Percentiles rank a stretch among this genome's conserved stretches.
These are phyloP conservation scores for Atractosteus spatula DNA, from an alignment of 2,113 vertebrate genomes.

Conservation along the genomic window DNA sequence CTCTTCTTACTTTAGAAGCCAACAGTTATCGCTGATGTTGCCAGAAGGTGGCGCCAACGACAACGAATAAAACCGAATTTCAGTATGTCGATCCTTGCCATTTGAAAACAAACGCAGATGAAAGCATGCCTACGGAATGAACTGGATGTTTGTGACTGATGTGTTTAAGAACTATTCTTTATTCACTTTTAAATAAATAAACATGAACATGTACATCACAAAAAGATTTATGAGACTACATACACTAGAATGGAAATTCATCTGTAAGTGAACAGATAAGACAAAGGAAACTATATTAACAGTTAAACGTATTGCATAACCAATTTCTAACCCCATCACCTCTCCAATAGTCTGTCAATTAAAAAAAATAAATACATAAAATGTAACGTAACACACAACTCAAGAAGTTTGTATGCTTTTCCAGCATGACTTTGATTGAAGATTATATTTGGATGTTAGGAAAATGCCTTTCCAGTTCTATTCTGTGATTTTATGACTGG, in stretches of 20 bases:
- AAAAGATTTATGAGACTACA: constrained; percentile 38
- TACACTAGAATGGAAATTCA: constrained; percentile 39
- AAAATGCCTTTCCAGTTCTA: constrained; percentile 9
- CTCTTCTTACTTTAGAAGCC: too few species aligned
- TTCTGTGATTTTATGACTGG: constrained; percentile 20
- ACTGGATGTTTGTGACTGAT: background rate
- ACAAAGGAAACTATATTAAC: constrained; percentile 37
- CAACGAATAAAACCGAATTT: too few species aligned
- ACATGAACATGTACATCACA: constrained; percentile 50
- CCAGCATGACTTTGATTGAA: constrained; percentile 27
- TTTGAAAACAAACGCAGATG: background rate
- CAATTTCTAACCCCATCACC: constrained; percentile 34
- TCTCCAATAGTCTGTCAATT: constrained; percentile 33
- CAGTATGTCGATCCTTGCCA: too few species aligned
- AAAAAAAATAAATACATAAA: constrained; percentile 48
- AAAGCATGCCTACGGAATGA: constrained; percentile 11
- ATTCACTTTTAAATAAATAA: constrained; percentile 52
- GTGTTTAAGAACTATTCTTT: constrained; percentile 43
- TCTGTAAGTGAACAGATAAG: constrained; percentile 34
- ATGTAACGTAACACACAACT: constrained; percentile 37
- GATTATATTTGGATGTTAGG: constrained; percentile 27
- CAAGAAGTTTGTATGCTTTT: constrained; percentile 29
- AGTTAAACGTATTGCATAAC: constrained; percentile 53
- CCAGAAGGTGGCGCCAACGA: too few species aligned
- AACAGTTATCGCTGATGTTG: too few species aligned